phyloP scores from a whole-genome alignment of 2,797 vertebrate species.

The Crocidura indochinensis region DNA sequence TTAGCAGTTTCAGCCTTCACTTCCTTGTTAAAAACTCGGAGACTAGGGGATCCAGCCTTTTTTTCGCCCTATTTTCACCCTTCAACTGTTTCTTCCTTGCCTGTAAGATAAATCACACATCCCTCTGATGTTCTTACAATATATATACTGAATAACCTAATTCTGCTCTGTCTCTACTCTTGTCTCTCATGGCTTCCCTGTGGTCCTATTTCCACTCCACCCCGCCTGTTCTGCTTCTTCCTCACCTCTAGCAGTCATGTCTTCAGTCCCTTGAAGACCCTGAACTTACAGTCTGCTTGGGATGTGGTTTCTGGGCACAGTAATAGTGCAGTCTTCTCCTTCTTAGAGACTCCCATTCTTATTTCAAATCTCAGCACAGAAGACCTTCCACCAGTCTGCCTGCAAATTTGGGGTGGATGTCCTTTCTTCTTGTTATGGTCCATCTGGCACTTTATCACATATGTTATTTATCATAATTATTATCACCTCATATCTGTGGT shows the following conservation, averaged over 20 bases:
- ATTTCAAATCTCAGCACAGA: not conserved
- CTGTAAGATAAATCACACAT: not conserved
- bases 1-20: not conserved
- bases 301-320: not conserved
- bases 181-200: not conserved
- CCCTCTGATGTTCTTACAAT: not conserved
- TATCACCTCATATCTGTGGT: too few relatives aligned
- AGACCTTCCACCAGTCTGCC: not conserved
- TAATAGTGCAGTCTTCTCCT: fast-evolving
- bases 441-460: not conserved
- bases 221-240: fast-evolving
- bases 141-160: not conserved
- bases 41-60: not conserved
- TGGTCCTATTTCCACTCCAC: not conserved
- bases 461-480: not conserved
- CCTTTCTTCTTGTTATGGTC: fast-evolving
- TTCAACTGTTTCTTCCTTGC: not conserved
- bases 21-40: not conserved
- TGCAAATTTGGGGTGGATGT: not conserved
- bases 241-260: not conserved
- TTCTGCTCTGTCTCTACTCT: not conserved
- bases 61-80: not conserved
- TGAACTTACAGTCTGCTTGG: not conserved
- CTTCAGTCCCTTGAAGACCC: not conserved
- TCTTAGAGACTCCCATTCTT: not conserved